Evolutionary conservation across 2,113 vertebrate genomes (phyloP).

Genomic region (Harpagus bidentatus): DNA sequence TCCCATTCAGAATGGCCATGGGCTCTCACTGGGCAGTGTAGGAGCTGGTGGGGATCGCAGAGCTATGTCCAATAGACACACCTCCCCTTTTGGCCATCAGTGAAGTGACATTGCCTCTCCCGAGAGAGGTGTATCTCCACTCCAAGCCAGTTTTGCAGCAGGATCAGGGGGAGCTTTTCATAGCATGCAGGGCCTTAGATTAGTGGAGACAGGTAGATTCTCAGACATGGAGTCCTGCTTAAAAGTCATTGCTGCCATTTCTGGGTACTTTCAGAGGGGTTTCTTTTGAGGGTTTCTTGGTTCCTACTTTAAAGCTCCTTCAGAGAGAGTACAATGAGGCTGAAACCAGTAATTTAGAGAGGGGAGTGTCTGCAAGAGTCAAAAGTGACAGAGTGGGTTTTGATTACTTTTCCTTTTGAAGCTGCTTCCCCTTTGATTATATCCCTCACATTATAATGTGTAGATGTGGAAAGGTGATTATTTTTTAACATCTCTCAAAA

Average conservation of each 20-base stretch:
- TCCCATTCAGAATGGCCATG: too few relatives aligned
- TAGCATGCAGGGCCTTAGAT: neutral
- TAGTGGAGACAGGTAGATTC: neutral
- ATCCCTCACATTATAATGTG: neutral
- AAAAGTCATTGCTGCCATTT: neutral
- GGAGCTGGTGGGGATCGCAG: neutral
- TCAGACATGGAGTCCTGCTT: neutral
- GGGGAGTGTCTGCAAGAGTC: neutral
- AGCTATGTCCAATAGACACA: neutral
- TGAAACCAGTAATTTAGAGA: neutral
- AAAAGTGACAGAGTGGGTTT: neutral
- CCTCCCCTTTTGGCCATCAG: neutral
- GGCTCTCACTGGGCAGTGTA: neutral
- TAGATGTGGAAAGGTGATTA: neutral
- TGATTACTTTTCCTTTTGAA: neutral
- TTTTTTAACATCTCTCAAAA: neutral
- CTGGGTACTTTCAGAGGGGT: neutral
- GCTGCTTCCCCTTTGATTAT: slow-evolving; percentile 28
- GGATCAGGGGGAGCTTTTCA: neutral
- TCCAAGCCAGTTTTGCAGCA: neutral
- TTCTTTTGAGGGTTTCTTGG: neutral
- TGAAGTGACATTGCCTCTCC: neutral
- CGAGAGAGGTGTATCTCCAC: fast-evolving
- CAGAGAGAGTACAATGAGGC: neutral
- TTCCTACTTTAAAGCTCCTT: neutral